phyloP scores from a whole-genome alignment of 2,888 invertebrate genomes.

The Acleris emargana region DNA sequence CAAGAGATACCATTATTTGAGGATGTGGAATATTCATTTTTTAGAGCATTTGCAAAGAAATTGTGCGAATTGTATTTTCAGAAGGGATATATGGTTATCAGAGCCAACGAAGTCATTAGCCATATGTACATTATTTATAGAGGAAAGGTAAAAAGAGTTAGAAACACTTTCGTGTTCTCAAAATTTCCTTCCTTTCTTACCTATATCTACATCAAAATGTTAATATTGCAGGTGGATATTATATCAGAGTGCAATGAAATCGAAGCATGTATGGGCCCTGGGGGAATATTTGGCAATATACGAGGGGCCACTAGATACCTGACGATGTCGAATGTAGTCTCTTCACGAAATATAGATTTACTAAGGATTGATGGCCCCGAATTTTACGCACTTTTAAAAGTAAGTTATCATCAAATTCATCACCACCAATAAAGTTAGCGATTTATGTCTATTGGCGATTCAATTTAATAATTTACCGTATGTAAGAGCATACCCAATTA shows the following conservation, averaged over 20 bases:
- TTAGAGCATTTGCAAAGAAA: conserved; percentile 80
- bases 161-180: no score
- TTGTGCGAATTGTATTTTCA: conserved; percentile 72
- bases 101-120: conserved; percentile 70
- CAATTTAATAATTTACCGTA: no score
- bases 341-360: conserved; percentile 77
- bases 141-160: conserved; percentile 62
- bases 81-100: conserved; percentile 75
- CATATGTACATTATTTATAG: conserved; percentile 77
- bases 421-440: conserved; percentile 15
- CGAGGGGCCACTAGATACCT: conserved; percentile 66
- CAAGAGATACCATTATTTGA: conserved; percentile 81
- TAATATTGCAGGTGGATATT: conserved; percentile 64
- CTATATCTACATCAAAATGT: no score
- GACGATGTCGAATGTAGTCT: conserved; percentile 72
- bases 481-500: no score
- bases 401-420: conserved; percentile 42
- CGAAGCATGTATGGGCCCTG: conserved; percentile 78
- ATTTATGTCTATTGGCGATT: background rate
- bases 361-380: conserved; percentile 72
- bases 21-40: conserved; percentile 79
- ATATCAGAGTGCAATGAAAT: conserved; percentile 71
- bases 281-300: conserved; percentile 80
- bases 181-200: no score
- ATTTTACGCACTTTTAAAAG: conserved; percentile 75